phyloP scores from a whole-genome alignment of 1,140 invertebrate species.

The Drosophila ercepeae region DNA sequence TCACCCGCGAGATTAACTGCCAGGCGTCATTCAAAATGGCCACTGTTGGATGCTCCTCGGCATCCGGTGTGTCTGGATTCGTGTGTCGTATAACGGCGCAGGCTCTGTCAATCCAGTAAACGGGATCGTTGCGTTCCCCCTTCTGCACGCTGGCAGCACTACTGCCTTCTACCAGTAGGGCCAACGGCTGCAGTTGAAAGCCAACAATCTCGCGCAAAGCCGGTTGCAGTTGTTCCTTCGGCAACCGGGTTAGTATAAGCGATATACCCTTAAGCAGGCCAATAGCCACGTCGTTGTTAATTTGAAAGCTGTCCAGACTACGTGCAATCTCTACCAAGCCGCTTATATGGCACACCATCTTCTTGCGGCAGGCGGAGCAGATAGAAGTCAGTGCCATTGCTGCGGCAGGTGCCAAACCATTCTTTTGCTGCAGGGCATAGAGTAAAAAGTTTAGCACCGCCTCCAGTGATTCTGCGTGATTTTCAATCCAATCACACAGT shows the following conservation, averaged over 20 bases:
- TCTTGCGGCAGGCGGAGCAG: constrained; percentile 91
- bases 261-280: constrained; percentile 92
- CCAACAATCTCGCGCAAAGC: constrained; percentile 92
- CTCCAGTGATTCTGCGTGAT: constrained; percentile 92
- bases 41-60: constrained; percentile 91
- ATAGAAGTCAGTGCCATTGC: constrained; percentile 88
- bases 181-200: constrained; percentile 89
- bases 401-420: constrained; percentile 90
- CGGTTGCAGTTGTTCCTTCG: constrained; percentile 86
- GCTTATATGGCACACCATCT: constrained; percentile 92
- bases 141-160: constrained; percentile 70
- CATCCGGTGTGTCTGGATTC: constrained; percentile 86
- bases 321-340: constrained; percentile 92
- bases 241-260: constrained; percentile 87
- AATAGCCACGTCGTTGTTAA: constrained; percentile 92
- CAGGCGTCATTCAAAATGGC: constrained; percentile 92
- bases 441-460: constrained; percentile 92
- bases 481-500: constrained; percentile 97
- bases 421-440: constrained; percentile 88
- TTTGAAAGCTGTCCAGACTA: constrained; percentile 91
- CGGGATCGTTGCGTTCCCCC: constrained; percentile 89
- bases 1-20: constrained; percentile 92
- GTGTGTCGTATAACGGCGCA: constrained; percentile 94
- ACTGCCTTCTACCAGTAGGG: constrained; percentile 84
- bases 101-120: constrained; percentile 95